A percentile compares a stretch with the other conserved stretches of the same genome.
phyloP scores from a whole-genome alignment of 1,140 invertebrate genomes.

The Drosophila azteca region DNA sequence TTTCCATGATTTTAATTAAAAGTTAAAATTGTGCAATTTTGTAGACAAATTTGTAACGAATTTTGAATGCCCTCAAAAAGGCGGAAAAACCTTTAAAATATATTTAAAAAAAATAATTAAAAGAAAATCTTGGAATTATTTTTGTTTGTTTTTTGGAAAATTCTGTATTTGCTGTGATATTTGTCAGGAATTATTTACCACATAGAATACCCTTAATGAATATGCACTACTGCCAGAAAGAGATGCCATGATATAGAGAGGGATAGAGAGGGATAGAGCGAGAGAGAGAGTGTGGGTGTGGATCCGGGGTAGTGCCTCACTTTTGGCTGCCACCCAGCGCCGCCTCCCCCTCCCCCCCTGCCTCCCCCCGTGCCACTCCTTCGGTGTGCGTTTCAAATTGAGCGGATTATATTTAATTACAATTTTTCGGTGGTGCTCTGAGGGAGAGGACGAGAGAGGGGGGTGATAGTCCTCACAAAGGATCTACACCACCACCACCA shows the following conservation, averaged over 20 bases:
- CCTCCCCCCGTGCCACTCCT: no score
- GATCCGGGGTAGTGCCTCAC: slow-evolving; percentile 2
- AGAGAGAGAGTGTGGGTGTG: slow-evolving; percentile 1
- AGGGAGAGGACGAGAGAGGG: neutral
- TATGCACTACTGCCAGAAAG: no score
- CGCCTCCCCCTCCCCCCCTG: no score
- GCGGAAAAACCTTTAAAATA: neutral
- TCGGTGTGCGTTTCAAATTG: slow-evolving; percentile 82
- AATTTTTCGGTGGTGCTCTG: slow-evolving; percentile 64
- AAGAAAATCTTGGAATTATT: no score
- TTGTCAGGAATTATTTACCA: no score
- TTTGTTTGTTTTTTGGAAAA: no score
- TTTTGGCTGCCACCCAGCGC: slow-evolving; percentile 30
- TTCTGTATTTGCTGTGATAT: no score
- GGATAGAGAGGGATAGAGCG: neutral
- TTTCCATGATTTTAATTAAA: slow-evolving; percentile 57
- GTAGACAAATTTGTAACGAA: neutral
- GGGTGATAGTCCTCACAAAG: slow-evolving; percentile 21
- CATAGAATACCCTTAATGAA: no score
- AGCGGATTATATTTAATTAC: slow-evolving; percentile 83
- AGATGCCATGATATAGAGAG: neutral
- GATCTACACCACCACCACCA: slow-evolving; percentile 1
- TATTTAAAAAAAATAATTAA: neutral
- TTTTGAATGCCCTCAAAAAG: slow-evolving; percentile 6
- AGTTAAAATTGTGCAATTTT: slow-evolving; percentile 14